Percentiles rank a stretch among this genome's conserved stretches.
These are phyloP conservation scores for Leucoraja ocellata DNA, from an alignment of 2,797 vertebrate species.

Conservation along the genomic window DNA sequence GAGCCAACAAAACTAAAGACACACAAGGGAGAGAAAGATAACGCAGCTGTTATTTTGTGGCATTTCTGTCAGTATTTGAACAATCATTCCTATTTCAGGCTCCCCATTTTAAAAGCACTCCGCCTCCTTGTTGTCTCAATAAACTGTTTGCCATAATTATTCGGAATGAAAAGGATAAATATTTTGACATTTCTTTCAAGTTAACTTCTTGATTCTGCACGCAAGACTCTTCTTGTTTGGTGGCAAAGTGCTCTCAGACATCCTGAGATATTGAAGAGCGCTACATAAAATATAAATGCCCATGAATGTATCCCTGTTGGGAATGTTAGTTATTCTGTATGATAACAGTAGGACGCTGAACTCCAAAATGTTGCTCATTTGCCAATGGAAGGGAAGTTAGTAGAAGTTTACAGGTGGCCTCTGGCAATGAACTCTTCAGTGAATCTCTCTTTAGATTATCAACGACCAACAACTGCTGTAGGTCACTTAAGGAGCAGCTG, in stretches of 20 bases:
- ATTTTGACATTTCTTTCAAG: not conserved
- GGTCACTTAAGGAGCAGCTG: not conserved
- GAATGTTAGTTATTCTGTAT: no score
- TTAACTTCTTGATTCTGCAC: not conserved
- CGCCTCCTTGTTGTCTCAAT: not conserved
- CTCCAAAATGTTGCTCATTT: no score
- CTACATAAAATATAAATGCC: not conserved
- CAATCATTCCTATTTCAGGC: not conserved
- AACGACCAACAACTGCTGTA: not conserved
- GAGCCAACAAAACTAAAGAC: not conserved
- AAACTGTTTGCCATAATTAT: not conserved
- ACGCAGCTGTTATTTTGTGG: not conserved
- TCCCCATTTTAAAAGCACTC: not conserved
- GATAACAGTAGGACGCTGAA: no score
- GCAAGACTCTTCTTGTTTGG: not conserved
- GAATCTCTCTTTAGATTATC: not conserved
- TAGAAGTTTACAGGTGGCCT: no score
- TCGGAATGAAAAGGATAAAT: not conserved
- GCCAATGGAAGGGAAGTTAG: no score
- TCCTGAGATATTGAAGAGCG: not conserved
- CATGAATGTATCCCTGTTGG: no score
- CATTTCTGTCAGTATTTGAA: not conserved
- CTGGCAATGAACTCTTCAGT: no score
- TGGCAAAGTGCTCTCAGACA: not conserved
- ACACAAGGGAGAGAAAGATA: not conserved